Percentiles rank a stretch among this genome's conserved stretches.
These are phyloP conservation scores for Coenonympha arcania DNA, from an alignment of 2,888 invertebrate genomes.

Conservation along the genomic window DNA sequence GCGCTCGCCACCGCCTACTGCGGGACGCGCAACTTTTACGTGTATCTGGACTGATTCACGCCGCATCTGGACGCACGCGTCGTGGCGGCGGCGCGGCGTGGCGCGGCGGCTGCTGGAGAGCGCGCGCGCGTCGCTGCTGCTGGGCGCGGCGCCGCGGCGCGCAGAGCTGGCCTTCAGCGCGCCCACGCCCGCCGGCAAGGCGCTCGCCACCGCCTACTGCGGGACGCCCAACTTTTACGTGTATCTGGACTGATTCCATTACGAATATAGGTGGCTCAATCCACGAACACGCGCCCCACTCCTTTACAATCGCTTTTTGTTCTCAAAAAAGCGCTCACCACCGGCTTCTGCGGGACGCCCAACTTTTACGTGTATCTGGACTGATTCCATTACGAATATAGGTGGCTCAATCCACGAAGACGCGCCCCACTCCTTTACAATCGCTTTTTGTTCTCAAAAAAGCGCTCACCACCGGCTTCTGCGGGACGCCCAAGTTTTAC, in stretches of 20 bases:
- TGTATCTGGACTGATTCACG: conserved; percentile 63
- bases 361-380: conserved; percentile 82
- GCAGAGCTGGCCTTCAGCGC: conserved; percentile 87
- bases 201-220: conserved; percentile 83
- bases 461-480: no score
- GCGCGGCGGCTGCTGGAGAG: no score
- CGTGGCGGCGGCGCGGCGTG: no score
- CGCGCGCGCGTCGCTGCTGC: conserved; percentile 80
- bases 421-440: no score
- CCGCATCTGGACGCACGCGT: no score
- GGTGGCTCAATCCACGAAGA: no score
- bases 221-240: conserved; percentile 81
- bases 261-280: no score
- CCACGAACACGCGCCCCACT: conserved; percentile 84
- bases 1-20: conserved; percentile 83
- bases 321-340: conserved; percentile 84
- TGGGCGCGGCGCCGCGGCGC: conserved; percentile 75
- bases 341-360: conserved; percentile 78
- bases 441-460: no score
- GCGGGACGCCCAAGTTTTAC: background rate
- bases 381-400: no score
- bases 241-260: conserved; percentile 60
- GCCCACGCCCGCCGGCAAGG: conserved; percentile 85
- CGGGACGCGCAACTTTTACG: conserved; percentile 79
- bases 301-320: no score